A percentile compares a stretch with the other conserved stretches of the same genome.
These are phyloP conservation scores for Lithophane semibrunnea DNA, from an alignment of 2,888 invertebrate species.

Conservation along the genomic window DNA sequence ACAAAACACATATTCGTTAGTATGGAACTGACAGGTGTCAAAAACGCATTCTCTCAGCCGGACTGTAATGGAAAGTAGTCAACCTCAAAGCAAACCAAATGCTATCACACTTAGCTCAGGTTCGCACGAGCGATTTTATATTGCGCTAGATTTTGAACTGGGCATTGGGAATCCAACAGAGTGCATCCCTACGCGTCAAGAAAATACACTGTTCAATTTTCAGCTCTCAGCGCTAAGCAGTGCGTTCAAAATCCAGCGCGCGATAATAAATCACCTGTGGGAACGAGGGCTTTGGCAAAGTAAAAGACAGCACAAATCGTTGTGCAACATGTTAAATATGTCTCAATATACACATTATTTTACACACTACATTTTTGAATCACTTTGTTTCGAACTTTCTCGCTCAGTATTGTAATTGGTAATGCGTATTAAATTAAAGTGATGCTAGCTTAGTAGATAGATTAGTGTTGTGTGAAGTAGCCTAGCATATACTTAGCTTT, in stretches of 20 bases:
- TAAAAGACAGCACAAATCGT: background rate
- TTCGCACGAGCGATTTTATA: too few species aligned
- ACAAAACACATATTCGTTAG: too few species aligned
- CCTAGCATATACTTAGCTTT: slow-evolving; percentile 15
- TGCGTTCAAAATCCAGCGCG: too few species aligned
- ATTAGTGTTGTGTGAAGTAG: slow-evolving; percentile 27
- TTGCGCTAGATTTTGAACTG: too few species aligned
- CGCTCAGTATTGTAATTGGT: slow-evolving; percentile 44
- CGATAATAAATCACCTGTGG: too few species aligned
- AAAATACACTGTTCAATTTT: too few species aligned
- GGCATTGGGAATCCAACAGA: too few species aligned
- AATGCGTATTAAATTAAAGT: slow-evolving; percentile 8
- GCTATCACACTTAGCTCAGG: background rate
- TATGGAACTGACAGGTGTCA: too few species aligned
- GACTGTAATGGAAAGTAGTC: background rate
- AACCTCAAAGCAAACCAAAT: background rate
- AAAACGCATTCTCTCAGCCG: too few species aligned
- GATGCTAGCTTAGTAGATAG: background rate
- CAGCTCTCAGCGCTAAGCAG: too few species aligned
- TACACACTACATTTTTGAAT: background rate
- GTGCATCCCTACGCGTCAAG: too few species aligned
- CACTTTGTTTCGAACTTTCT: background rate
- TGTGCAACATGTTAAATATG: background rate
- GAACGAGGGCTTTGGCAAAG: background rate
- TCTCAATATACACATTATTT: background rate